phyloP scores from a whole-genome alignment of 2,113 vertebrate genomes.

The Polypterus bichir region DNA sequence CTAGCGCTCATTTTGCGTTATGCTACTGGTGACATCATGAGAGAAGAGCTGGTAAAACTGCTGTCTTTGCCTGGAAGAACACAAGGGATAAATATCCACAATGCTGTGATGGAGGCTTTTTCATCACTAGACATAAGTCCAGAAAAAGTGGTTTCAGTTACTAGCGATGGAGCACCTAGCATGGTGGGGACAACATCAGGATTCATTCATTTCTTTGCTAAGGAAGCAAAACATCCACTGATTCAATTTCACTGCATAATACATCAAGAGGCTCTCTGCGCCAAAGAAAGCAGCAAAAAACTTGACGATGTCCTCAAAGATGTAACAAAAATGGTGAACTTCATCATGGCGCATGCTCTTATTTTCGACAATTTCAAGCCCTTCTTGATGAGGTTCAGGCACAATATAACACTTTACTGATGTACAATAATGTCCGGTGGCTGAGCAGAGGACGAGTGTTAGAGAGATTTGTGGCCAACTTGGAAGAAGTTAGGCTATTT shows the following conservation, averaged over 20 bases:
- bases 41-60: too few species aligned
- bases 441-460: too few species aligned
- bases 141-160: conserved; percentile 12
- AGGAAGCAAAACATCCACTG: conserved; percentile 13
- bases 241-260: conserved; percentile 10
- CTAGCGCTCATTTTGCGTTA: too few species aligned
- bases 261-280: conserved; percentile 8
- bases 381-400: conserved; percentile 4
- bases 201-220: conserved; percentile 9
- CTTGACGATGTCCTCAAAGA: conserved; percentile 6
- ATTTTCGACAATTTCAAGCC: conserved; percentile 7
- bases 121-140: conserved; percentile 7
- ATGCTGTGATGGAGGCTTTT: conserved; percentile 8
- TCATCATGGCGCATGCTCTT: conserved; percentile 7
- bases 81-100: too few species aligned
- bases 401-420: background rate
- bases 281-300: conserved; percentile 8
- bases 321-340: conserved; percentile 14
- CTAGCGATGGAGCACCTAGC: background rate
- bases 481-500: too few species aligned
- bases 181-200: background rate
- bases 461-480: too few species aligned
- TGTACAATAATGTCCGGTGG: conserved; percentile 13
- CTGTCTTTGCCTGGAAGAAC: too few species aligned
- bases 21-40: too few species aligned